Conservation (phyloP, 2,113 vertebrate genomes). For the Cyprinodon variegatus region DNA sequence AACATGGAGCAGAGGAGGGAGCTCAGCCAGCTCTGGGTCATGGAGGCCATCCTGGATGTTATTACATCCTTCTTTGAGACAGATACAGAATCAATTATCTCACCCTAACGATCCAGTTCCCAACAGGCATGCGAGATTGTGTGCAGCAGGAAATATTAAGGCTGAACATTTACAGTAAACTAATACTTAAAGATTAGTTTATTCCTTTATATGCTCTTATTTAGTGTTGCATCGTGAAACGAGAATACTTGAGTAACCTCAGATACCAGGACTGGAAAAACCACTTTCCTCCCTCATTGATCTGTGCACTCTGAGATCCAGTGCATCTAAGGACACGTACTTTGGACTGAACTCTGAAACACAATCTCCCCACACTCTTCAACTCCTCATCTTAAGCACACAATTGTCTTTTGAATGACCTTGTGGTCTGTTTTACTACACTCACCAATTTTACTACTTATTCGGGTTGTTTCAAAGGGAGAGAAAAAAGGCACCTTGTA, state of each 20-base stretch:
- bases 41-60: conserved; percentile 60
- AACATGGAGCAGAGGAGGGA: conserved; percentile 37
- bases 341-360: conserved; percentile 75
- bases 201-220: conserved; percentile 32
- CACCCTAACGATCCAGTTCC: conserved; percentile 65
- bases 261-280: conserved; percentile 55
- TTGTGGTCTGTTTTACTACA: conserved; percentile 76
- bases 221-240: conserved; percentile 35
- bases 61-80: conserved; percentile 72
- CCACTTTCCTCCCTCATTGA: conserved; percentile 59
- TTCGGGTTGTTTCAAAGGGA: conserved; percentile 70
- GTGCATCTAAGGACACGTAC: conserved; percentile 79
- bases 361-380: conserved; percentile 75
- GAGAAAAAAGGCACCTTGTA: conserved; percentile 36
- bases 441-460: conserved; percentile 71
- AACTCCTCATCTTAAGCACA: conserved; percentile 73
- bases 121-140: conserved; percentile 53
- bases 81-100: conserved; percentile 76
- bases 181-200: conserved; percentile 34
- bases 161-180: conserved; percentile 33
- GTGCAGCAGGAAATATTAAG: conserved; percentile 36
- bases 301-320: conserved; percentile 51
- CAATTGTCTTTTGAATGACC: conserved; percentile 82
- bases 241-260: conserved; percentile 57
- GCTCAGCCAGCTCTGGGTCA: conserved; percentile 37